Evolutionary conservation across 2,113 vertebrate genomes (phyloP).

Genomic region (Crotalus helleri): DNA sequence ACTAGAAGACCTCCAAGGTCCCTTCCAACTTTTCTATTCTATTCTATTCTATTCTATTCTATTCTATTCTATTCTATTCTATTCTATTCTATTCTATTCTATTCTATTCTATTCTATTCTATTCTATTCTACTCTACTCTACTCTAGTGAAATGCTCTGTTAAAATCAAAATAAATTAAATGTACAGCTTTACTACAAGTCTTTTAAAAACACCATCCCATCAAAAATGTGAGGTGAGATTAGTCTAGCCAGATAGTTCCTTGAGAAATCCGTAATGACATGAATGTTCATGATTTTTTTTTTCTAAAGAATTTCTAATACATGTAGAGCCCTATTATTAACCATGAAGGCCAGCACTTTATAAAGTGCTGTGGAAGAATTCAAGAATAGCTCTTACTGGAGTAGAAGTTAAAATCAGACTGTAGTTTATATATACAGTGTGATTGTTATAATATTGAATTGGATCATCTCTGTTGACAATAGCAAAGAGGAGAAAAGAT

Average conservation of each 20-base stretch:
- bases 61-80: too few species aligned
- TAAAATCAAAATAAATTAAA: background rate
- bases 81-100: too few species aligned
- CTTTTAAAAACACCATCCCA: background rate
- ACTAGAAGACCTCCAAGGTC: too few species aligned
- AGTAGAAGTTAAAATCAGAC: background rate
- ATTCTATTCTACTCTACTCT: accelerated
- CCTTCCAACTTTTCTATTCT: too few species aligned
- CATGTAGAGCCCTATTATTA: background rate
- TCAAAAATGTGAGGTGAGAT: background rate
- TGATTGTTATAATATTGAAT: background rate
- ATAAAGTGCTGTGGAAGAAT: background rate
- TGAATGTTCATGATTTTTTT: background rate
- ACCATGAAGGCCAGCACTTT: background rate
- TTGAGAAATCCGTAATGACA: background rate
- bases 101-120: too few species aligned
- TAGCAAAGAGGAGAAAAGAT: background rate
- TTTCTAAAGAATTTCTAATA: background rate
- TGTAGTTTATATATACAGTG: background rate
- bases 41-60: too few species aligned
- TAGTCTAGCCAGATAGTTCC: background rate
- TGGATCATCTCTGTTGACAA: background rate
- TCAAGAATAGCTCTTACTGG: background rate
- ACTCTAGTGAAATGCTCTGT: background rate
- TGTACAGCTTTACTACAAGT: background rate